These are phyloP conservation scores for Pocillopora verrucosa DNA, from an alignment of 64 coral and sea anemone genomes.

Conservation along the genomic window DNA sequence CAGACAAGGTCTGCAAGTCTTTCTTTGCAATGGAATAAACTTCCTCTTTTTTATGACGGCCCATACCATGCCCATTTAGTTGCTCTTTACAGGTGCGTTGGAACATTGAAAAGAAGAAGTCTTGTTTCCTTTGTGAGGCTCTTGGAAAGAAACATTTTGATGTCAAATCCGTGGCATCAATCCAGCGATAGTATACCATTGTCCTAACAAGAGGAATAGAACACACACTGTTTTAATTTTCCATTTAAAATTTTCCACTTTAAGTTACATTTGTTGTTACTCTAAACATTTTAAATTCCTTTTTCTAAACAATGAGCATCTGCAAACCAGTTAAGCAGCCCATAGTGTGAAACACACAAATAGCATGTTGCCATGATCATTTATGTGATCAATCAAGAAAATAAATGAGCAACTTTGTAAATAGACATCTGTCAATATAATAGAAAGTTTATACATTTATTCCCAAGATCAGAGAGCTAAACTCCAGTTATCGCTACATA, in stretches of 20 bases:
- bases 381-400: no score
- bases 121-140: slow-evolving; percentile 15
- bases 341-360: no score
- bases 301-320: no score
- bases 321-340: no score
- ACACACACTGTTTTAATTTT: not conserved
- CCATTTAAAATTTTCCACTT: not conserved
- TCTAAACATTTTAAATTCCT: no score
- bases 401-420: no score
- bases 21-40: slow-evolving; percentile 51
- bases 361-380: no score
- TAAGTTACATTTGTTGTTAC: no score
- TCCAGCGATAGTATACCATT: slow-evolving; percentile 77
- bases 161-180: slow-evolving; percentile 35
- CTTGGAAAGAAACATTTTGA: slow-evolving; percentile 32
- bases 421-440: no score
- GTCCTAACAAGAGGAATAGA: slow-evolving; percentile 38
- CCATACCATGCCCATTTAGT: slow-evolving; percentile 71
- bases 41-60: slow-evolving; percentile 63
- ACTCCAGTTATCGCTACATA: no score
- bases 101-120: not conserved
- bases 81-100: slow-evolving; percentile 16
- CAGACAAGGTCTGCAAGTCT: slow-evolving; percentile 63
- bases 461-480: no score
- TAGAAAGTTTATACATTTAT: no score